These are phyloP conservation scores for Drosophila sturtevanti DNA, from an alignment of 1,140 invertebrate species.

Conservation along the genomic window DNA sequence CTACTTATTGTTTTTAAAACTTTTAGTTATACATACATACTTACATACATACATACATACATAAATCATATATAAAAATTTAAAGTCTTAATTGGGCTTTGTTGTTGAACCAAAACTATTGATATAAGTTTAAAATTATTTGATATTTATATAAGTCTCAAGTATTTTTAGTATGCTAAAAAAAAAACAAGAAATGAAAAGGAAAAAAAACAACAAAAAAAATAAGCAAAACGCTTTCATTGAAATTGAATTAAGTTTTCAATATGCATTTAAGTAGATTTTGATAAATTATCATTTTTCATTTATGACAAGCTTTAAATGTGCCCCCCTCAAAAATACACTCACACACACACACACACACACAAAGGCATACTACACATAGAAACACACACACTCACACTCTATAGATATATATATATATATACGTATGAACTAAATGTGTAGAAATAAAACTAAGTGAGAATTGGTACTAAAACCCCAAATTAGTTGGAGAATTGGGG, in stretches of 20 bases:
- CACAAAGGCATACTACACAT: neutral
- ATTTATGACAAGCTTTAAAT: constrained; percentile 81
- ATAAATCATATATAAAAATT: neutral
- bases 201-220: neutral
- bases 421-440: constrained; percentile 25
- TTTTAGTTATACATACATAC: constrained; percentile 22
- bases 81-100: constrained; percentile 47
- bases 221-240: constrained; percentile 21
- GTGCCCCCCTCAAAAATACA: constrained; percentile 60
- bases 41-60: neutral
- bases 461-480: neutral
- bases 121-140: constrained; percentile 55
- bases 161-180: constrained; percentile 23
- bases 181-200: neutral
- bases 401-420: neutral
- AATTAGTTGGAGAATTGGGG: neutral
- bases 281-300: constrained; percentile 42
- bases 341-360: neutral
- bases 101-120: constrained; percentile 77
- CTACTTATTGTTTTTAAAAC: constrained; percentile 57
- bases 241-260: constrained; percentile 27
- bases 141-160: constrained; percentile 35
- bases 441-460: neutral
- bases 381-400: neutral
- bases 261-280: constrained; percentile 29